These are phyloP conservation scores for Xerus rutilus DNA, from an alignment of 2,797 vertebrate species.

Conservation along the genomic window DNA sequence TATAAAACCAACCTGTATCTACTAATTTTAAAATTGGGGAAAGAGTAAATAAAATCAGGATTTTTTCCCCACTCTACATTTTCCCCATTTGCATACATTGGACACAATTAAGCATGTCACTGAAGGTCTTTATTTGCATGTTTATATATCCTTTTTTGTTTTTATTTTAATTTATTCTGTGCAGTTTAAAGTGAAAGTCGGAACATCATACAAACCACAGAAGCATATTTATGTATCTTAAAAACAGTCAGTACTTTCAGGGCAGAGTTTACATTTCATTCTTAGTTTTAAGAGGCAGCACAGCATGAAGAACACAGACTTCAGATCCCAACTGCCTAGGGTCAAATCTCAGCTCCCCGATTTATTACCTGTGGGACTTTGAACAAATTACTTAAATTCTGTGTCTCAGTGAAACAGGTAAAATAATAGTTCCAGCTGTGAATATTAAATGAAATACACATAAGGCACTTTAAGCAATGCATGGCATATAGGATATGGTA, in stretches of 20 bases:
- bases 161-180: no score
- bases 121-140: constrained; percentile 13
- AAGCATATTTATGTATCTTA: neutral
- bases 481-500: neutral
- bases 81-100: constrained; percentile 17
- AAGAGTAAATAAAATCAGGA: neutral
- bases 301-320: neutral
- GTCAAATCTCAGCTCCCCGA: neutral
- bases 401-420: neutral
- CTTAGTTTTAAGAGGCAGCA: constrained; percentile 12
- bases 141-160: neutral
- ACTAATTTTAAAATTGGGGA: neutral
- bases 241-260: neutral
- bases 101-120: neutral
- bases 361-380: neutral
- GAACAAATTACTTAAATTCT: neutral
- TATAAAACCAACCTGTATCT: neutral
- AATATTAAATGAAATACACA: neutral
- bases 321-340: neutral
- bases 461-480: neutral
- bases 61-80: neutral
- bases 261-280: neutral
- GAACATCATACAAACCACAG: no score
- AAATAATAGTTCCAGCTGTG: neutral
- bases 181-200: no score